Evolutionary conservation across 2,888 invertebrate genomes (phyloP).

Genomic region (Taphrorychus bicolor): DNA sequence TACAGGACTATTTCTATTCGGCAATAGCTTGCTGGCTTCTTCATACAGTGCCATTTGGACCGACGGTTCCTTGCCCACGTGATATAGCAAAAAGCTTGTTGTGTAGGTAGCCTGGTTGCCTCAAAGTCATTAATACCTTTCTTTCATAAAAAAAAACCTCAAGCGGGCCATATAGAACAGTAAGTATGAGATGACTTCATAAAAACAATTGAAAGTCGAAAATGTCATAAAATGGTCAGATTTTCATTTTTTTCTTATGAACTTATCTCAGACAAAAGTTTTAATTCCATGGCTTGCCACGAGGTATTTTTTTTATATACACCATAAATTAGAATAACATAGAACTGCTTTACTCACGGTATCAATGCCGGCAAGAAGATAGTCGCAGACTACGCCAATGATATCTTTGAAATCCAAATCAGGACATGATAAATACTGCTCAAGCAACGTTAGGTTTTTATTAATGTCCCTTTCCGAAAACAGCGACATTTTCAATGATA

Average conservation of each 20-base stretch:
- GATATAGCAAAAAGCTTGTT: slow-evolving; percentile 79
- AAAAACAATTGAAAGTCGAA: no score
- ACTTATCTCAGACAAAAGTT: no score
- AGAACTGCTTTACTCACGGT: slow-evolving; percentile 65
- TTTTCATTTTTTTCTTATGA: no score
- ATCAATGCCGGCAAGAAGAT: slow-evolving; percentile 85
- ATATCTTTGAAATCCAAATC: slow-evolving; percentile 79
- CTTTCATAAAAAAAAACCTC: background rate
- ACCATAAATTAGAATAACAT: no score
- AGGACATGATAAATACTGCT: slow-evolving; percentile 72
- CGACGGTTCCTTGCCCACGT: slow-evolving; percentile 73
- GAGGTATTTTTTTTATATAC: no score
- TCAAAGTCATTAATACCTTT: slow-evolving; percentile 56
- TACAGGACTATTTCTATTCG: slow-evolving; percentile 61
- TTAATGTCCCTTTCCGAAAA: slow-evolving; percentile 57
- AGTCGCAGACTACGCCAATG: slow-evolving; percentile 83
- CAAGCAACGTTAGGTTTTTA: slow-evolving; percentile 62
- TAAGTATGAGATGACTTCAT: no score
- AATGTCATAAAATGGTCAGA: no score
- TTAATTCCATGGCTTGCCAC: no score
- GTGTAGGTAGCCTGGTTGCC: slow-evolving; percentile 85
- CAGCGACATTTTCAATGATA: slow-evolving; percentile 65
- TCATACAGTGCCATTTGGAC: slow-evolving; percentile 67
- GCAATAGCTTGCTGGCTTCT: slow-evolving; percentile 61
- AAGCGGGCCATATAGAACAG: no score